Percentiles rank a stretch among this genome's conserved stretches.
These are phyloP conservation scores for Ichneumoninae sp. DNA, from an alignment of 2,888 invertebrate genomes.

Conservation along the genomic window DNA sequence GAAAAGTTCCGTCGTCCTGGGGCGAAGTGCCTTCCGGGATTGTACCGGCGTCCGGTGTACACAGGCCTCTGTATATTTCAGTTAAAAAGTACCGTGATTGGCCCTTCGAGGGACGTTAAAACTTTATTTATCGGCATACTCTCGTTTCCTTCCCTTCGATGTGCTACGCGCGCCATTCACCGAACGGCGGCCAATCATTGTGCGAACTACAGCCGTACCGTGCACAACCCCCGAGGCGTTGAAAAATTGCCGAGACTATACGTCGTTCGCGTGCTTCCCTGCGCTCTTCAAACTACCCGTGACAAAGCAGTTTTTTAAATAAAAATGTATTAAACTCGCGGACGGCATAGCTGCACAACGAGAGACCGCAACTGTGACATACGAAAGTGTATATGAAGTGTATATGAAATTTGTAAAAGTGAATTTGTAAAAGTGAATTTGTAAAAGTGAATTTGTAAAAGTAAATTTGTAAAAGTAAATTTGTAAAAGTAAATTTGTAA, in stretches of 20 bases:
- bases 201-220: neutral
- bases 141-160: neutral
- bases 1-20: slow-evolving; percentile 67
- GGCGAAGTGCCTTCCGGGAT: slow-evolving; percentile 27
- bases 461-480: no score
- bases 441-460: no score
- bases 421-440: no score
- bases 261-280: slow-evolving; percentile 13
- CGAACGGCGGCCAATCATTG: slow-evolving; percentile 25
- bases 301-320: slow-evolving; percentile 32
- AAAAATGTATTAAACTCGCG: slow-evolving; percentile 32
- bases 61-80: neutral
- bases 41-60: slow-evolving; percentile 10
- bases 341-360: neutral
- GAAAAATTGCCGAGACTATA: slow-evolving; percentile 29
- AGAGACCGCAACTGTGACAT: neutral
- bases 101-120: slow-evolving; percentile 71
- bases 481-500: no score
- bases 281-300: slow-evolving; percentile 31
- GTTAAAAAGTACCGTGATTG: slow-evolving; percentile 40
- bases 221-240: slow-evolving; percentile 9
- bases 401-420: neutral
- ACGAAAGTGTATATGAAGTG: no score
- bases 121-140: slow-evolving; percentile 19
- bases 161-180: neutral